Base-by-base conservation (phyloP, 2,888 invertebrate species). In the Phyllotreta cruciferae region DNA sequence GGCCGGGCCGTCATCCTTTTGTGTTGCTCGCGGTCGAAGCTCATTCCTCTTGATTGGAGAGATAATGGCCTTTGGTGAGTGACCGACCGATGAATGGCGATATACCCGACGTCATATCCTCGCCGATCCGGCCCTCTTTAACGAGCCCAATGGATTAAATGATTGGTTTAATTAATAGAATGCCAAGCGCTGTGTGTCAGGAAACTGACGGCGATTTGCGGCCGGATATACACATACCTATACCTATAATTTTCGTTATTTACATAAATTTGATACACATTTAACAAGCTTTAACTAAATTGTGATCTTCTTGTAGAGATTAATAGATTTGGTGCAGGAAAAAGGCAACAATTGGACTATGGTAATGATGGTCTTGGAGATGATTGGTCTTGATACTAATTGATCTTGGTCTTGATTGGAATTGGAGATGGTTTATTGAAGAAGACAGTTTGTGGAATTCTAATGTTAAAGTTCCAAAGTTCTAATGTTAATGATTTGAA, bases 111-210 rank as follows among this genome's bases (percentile, higher is more conserved):
- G 35, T 49, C 49, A 49, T 49, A 34, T 35, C 49, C 49, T 10
- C 34, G 6, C 47, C 14, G 8, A n/a, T 13, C 5, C 11, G 35
- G 14, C 24, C 9, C 4, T 3, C 34, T 44, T 5, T 49, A 49
- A 49, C 35, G 49, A 49, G 49, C 35, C 9, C 49, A 49, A 49
- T 49, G 49, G 49, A 49, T 49, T 11, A 49, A 34, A 35, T 49
- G 49, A 49, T 49, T 49, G 49, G 49, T 49, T 49, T 49, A 49
- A 49, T 49, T 49, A 49, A 49, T 49, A 49, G 49, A 49, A 49
- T 49, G 14, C 36, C 5, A 35, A 34, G 11, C 49, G 35, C 10
- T 49, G 11, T 35, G 36, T 34, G 11, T 34, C 49, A n/a, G 49
- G 35, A 49, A 49, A 49, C n/a, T 3, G 14, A 49, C n/a, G 47